Evolutionary conservation across 2,113 vertebrate species (phyloP).

Genomic region (Petaurus breviceps): DNA sequence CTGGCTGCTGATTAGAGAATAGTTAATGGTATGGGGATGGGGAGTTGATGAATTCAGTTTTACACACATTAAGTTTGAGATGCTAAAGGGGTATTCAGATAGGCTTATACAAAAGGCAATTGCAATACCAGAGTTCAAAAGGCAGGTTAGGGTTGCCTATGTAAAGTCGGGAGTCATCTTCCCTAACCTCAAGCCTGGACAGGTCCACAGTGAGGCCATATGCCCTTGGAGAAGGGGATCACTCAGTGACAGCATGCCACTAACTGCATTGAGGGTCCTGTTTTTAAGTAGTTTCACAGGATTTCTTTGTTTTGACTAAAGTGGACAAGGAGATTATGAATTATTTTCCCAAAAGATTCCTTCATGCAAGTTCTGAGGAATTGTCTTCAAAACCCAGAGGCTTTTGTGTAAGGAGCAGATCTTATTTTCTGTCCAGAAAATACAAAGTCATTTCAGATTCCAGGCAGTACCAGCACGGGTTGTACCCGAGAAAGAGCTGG

Average conservation of each 20-base stretch:
- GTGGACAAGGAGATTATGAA: background rate
- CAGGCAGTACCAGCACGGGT: background rate
- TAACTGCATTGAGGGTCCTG: background rate
- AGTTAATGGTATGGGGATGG: too few relatives aligned
- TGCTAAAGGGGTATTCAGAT: background rate
- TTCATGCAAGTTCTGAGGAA: background rate
- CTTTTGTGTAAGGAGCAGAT: background rate
- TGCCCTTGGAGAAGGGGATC: too few relatives aligned
- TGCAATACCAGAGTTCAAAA: background rate
- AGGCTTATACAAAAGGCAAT: background rate
- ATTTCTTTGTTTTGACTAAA: background rate
- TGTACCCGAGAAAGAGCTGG: background rate
- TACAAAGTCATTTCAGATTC: background rate
- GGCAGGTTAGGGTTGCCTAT: background rate
- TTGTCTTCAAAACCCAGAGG: background rate
- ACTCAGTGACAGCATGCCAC: background rate
- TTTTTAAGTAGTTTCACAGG: background rate
- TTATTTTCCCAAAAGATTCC: background rate
- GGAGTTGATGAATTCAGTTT: background rate
- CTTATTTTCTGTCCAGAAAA: constrained; percentile 33
- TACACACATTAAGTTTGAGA: background rate
- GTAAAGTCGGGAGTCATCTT: background rate
- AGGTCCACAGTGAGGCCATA: background rate
- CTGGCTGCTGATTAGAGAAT: background rate
- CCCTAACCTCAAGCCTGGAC: background rate